Conservation (phyloP, 2,797 vertebrate species). For the Eulemur coronatus region DNA sequence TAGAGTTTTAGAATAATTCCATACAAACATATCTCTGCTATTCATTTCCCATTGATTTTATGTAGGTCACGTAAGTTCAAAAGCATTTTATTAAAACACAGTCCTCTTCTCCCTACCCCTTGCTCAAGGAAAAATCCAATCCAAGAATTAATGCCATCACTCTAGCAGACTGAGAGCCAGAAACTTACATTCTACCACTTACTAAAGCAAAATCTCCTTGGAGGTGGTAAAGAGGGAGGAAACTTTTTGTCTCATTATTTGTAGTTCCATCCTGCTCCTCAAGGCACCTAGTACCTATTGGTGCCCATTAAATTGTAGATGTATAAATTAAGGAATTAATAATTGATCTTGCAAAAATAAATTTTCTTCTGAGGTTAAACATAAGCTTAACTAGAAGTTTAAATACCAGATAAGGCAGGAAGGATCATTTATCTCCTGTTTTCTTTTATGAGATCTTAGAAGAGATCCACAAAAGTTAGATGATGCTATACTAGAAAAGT, state of each 20-base stretch:
- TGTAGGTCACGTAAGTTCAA: not conserved
- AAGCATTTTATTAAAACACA: not conserved
- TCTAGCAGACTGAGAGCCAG: not conserved
- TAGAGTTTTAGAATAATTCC: not conserved
- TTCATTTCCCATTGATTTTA: not conserved
- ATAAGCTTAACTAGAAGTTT: not conserved
- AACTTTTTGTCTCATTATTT: not conserved
- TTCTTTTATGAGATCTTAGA: not conserved
- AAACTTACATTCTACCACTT: not conserved
- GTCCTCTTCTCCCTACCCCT: not conserved
- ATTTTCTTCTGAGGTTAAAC: not conserved
- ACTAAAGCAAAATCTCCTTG: not conserved
- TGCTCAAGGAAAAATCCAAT: not conserved
- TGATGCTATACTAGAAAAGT: not conserved
- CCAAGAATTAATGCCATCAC: not conserved
- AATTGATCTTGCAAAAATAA: not conserved
- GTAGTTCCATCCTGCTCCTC: not conserved
- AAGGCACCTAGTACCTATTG: not conserved
- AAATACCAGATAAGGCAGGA: not conserved
- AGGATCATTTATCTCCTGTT: not conserved
- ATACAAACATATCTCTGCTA: not conserved
- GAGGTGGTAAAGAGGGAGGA: not conserved
- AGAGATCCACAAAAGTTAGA: not conserved
- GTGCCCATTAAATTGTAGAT: not conserved
- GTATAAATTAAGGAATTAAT: not conserved